Evolutionary conservation across 92 coral and sea anemone genomes (phyloP).

Genomic region (Porites divaricata): DNA sequence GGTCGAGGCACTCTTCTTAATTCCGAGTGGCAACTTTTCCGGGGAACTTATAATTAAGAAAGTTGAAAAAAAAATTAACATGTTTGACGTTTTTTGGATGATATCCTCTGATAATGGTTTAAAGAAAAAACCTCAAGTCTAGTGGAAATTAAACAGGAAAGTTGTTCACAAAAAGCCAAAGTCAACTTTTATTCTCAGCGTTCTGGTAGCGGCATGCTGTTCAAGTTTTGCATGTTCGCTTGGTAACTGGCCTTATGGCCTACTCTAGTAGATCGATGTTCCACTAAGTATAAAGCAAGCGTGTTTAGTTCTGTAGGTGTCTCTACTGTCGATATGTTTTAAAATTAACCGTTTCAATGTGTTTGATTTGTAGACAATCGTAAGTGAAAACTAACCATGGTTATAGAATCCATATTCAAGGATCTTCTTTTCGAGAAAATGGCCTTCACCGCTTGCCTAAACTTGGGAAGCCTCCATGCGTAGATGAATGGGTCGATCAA

Average conservation of each 20-base stretch:
- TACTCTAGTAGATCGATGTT: too few species aligned
- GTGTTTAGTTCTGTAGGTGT: background rate
- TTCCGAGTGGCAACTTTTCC: too few species aligned
- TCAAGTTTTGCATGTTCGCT: too few species aligned
- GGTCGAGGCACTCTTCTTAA: too few species aligned
- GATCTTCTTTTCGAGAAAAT: constrained; percentile 38
- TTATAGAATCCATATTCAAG: background rate
- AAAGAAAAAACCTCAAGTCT: too few species aligned
- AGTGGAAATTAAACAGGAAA: background rate
- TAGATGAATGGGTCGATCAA: constrained; percentile 80
- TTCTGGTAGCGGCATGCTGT: too few species aligned
- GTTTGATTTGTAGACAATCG: background rate
- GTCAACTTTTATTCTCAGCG: background rate
- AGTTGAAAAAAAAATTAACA: too few species aligned
- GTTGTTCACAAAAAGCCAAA: background rate
- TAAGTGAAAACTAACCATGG: background rate
- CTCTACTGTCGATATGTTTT: background rate
- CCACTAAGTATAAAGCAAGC: too few species aligned
- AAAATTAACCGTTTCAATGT: background rate
- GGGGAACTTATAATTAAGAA: too few species aligned
- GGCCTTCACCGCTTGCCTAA: constrained; percentile 58
- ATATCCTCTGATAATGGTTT: background rate
- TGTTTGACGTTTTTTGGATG: too few species aligned
- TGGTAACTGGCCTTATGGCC: too few species aligned
- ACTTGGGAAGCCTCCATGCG: constrained; percentile 71